A percentile compares a stretch with the other conserved stretches of the same genome.
phyloP scores from a whole-genome alignment of 1,140 invertebrate genomes.

The Apis mellifera region DNA sequence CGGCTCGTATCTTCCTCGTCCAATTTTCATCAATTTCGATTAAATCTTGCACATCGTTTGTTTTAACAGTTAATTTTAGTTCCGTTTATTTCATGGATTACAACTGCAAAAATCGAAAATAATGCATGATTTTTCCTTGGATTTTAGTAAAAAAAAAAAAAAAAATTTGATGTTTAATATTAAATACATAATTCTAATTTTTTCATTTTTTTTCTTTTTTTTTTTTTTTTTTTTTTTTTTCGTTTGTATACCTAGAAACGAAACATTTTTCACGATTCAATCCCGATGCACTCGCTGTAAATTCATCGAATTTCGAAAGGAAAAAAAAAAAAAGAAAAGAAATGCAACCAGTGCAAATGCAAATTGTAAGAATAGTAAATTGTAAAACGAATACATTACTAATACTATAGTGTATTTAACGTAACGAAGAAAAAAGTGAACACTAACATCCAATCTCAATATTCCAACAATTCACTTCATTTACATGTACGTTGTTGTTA shows the following conservation, averaged over 20 bases:
- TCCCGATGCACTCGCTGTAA: conserved; percentile 52
- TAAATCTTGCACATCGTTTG: not conserved
- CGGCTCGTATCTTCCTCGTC: conserved; percentile 25
- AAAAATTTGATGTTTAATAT: not conserved
- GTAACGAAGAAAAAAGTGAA: conserved; percentile 59
- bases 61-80: conserved; percentile 46
- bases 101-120: conserved; percentile 3
- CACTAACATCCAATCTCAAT: conserved; percentile 77
- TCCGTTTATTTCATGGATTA: conserved; percentile 59
- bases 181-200: not conserved
- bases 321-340: not conserved
- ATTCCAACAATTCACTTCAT: conserved; percentile 78
- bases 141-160: not conserved
- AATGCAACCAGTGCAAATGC: conserved; percentile 62
- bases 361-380: conserved; percentile 74
- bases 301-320: conserved; percentile 47
- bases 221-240: conserved; percentile 26
- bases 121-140: not conserved
- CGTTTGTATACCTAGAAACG: conserved; percentile 28
- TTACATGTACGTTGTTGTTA: conserved; percentile 79
- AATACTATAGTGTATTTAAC: conserved; percentile 77
- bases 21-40: conserved; percentile 7
- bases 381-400: conserved; percentile 77
- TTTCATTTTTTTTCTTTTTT: not conserved
- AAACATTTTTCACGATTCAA: conserved; percentile 43